Evolutionary conservation across 2,797 vertebrate genomes (phyloP).

Genomic region (Phoxinus dragarum): DNA sequence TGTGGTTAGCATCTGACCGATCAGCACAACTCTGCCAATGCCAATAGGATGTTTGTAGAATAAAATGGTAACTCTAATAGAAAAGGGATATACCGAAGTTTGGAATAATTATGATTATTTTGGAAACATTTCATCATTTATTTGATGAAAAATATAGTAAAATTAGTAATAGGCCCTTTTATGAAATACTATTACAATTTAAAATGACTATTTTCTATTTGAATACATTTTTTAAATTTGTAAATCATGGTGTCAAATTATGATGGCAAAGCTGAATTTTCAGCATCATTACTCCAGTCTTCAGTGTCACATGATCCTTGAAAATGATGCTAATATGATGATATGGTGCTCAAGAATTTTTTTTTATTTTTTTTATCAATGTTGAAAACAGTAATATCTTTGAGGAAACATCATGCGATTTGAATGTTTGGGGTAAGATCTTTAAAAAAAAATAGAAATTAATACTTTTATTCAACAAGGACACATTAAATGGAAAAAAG

Average conservation of each 20-base stretch:
- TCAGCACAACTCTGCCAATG: conserved; percentile 19
- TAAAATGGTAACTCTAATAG: neutral
- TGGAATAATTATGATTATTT: neutral
- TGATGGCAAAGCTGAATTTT: neutral
- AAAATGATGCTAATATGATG: neutral
- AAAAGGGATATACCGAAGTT: neutral
- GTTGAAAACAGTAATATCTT: neutral
- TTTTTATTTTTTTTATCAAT: too few relatives aligned
- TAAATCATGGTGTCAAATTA: too few relatives aligned
- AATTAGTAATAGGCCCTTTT: neutral
- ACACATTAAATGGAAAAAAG: neutral
- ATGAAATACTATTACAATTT: neutral
- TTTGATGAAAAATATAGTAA: neutral
- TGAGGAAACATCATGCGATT: neutral
- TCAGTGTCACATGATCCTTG: neutral
- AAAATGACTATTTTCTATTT: neutral
- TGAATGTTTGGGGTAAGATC: neutral
- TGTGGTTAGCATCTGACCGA: conserved; percentile 1
- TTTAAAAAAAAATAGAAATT: neutral
- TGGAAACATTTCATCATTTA: neutral
- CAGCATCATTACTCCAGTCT: neutral
- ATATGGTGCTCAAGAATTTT: neutral
- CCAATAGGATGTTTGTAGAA: neutral
- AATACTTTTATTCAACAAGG: neutral
- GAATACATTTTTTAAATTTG: too few relatives aligned